phyloP scores from a whole-genome alignment of 2,797 vertebrate genomes.

The Caiman crocodilus region DNA sequence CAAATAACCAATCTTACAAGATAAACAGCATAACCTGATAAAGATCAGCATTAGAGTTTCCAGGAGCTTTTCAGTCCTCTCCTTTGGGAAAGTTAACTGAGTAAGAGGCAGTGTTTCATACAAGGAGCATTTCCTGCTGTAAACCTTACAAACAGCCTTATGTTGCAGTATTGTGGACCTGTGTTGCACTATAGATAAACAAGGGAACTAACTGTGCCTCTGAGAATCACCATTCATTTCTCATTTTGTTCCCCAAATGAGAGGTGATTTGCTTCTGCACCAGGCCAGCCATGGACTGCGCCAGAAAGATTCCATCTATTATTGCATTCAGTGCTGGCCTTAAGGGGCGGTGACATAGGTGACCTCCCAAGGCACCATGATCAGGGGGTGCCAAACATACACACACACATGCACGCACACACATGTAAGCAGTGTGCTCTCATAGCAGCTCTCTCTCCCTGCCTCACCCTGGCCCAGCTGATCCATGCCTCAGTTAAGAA shows the following conservation, averaged over 20 bases:
- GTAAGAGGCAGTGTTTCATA: background rate
- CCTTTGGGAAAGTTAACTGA: background rate
- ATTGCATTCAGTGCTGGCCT: background rate
- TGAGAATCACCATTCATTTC: background rate
- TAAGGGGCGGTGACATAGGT: no score
- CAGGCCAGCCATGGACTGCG: background rate
- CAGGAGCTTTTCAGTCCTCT: background rate
- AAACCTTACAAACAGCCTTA: background rate
- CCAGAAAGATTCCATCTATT: no score
- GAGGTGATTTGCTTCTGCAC: background rate
- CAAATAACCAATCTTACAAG: background rate
- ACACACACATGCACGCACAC: no score
- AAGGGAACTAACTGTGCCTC: background rate
- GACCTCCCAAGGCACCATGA: no score
- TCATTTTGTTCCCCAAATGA: background rate
- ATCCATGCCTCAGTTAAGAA: no score
- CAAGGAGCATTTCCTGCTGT: background rate
- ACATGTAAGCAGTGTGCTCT: no score
- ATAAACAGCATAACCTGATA: background rate
- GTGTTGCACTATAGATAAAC: background rate
- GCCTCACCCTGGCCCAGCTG: no score
- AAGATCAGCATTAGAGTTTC: background rate
- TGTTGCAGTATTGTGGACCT: background rate
- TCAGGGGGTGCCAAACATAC: no score
- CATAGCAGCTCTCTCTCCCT: no score